Percentiles rank a stretch among this genome's conserved stretches.
Conservation (phyloP, 2,113 vertebrate species). For the Serinus canaria region DNA sequence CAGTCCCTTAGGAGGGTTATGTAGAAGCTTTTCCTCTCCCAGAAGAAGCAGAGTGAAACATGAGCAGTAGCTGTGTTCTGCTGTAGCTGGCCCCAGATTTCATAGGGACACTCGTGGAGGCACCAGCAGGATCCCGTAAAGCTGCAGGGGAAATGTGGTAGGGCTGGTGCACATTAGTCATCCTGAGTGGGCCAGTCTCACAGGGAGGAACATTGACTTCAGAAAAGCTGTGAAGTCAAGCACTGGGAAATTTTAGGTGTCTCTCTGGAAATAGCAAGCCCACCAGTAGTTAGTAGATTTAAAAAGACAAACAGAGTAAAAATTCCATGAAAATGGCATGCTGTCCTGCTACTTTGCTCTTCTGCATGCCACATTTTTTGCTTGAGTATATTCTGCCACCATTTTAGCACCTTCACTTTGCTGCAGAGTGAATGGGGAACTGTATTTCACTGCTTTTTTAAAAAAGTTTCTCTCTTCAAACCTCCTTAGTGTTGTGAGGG, state of each 20-base stretch:
- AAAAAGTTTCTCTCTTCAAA: not conserved
- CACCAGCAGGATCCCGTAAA: not conserved
- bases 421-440: not conserved
- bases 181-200: not conserved
- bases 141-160: not conserved
- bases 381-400: not conserved
- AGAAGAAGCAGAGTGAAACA: not conserved
- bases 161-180: not conserved
- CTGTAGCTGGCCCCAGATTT: not conserved
- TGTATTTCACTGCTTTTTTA: not conserved
- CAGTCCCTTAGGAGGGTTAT: slow-evolving; percentile 36
- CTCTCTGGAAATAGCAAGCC: not conserved
- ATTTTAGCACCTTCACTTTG: not conserved
- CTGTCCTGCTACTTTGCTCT: not conserved
- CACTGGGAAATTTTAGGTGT: not conserved
- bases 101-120: not conserved
- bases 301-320: not conserved
- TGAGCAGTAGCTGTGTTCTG: not conserved
- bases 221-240: slow-evolving; percentile 5
- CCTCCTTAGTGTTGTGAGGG: not conserved
- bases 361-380: not conserved
- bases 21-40: slow-evolving; percentile 12
- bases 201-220: not conserved
- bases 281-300: not conserved
- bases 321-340: not conserved